Evolutionary conservation across 2,797 vertebrate species (phyloP), one percentile per base, ranked within the genome.

Genomic region (Atherinosoma microstoma): DNA sequence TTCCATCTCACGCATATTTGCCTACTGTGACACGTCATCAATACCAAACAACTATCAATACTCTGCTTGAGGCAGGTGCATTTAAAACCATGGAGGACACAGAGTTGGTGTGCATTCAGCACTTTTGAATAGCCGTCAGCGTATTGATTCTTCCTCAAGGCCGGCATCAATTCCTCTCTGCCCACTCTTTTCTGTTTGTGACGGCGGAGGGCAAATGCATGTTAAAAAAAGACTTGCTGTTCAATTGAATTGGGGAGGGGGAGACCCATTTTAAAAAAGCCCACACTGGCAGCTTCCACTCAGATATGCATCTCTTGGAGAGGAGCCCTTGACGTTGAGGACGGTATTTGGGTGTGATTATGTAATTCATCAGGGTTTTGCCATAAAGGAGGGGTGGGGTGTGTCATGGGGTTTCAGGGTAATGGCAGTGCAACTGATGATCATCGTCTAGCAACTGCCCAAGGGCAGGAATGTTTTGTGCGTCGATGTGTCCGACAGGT

Each of bases 401-500:
- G 77, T 35, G 18, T 47, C 6, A 45, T 73, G 68, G 69, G 72
- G 62, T 53, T 80, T 77, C 76, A 85, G 83, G 82, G 87, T 89
- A 89, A 85, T 84, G 65, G 83, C 22, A 62, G 70, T 58, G 64
- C 85, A 82, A 51, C 76, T 84, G 87, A 87, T 86, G 84, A 90
- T 83, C 86, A 88, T 90, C 85, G 78, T 91, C 87, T 93, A 92
- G 92, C 92, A 92, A 93, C 91, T 87, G 88, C 89, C 91, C 82
- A 64, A 79, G 87, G 90, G 85, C 89, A 89, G 79, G 91, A 92
- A 92, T 92, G 92, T 92, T 91, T 91, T 91, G 89, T 91, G 88
- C 27, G 71, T 49, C 69, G 86, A 87, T 85, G 90, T 90, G 86
- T 93, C 83, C 84, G 92, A 94, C 94, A 94, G 93, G 94, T 95